Percentiles rank a stretch among this genome's conserved stretches.
Conservation (phyloP, 1,140 invertebrate genomes). For the Drosophila jambulina region DNA sequence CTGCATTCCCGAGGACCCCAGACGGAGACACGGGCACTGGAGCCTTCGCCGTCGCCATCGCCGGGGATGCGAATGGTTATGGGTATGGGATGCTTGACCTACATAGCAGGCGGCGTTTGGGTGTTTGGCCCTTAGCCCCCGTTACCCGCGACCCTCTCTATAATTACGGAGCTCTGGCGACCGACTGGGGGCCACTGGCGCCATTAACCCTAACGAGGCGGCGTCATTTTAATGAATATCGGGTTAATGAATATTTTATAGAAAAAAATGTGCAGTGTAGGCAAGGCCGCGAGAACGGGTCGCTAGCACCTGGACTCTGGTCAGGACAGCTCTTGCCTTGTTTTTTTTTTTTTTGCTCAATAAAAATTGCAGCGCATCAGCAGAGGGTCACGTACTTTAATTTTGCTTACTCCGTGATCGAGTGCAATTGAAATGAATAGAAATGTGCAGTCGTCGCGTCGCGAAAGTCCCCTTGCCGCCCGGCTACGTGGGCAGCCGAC, state of each 20-base stretch:
- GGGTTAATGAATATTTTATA: constrained; percentile 80
- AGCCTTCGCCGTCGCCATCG: not conserved
- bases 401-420: constrained; percentile 79
- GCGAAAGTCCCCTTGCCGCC: not conserved
- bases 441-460: constrained; percentile 50
- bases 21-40: constrained; percentile 9
- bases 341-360: constrained; percentile 34
- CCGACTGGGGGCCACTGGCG: constrained; percentile 59
- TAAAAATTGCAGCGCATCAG: constrained; percentile 75
- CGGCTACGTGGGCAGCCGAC: constrained; percentile 32
- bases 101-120: constrained; percentile 23
- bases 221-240: constrained; percentile 77
- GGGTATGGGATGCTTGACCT: constrained; percentile 42
- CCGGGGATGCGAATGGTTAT: constrained; percentile 2
- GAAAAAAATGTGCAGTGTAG: constrained; percentile 45
- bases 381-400: constrained; percentile 76
- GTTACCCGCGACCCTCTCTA: constrained; percentile 3
- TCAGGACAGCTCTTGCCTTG: constrained; percentile 1
- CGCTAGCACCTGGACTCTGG: constrained; percentile 26
- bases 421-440: constrained; percentile 78
- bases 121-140: not conserved
- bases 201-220: constrained; percentile 77
- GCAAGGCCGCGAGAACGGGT: constrained; percentile 17
- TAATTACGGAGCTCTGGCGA: constrained; percentile 57
- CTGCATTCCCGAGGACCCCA: constrained; percentile 6